Conservation (phyloP, 2,113 vertebrate species). For the Catagonus wagneri region DNA sequence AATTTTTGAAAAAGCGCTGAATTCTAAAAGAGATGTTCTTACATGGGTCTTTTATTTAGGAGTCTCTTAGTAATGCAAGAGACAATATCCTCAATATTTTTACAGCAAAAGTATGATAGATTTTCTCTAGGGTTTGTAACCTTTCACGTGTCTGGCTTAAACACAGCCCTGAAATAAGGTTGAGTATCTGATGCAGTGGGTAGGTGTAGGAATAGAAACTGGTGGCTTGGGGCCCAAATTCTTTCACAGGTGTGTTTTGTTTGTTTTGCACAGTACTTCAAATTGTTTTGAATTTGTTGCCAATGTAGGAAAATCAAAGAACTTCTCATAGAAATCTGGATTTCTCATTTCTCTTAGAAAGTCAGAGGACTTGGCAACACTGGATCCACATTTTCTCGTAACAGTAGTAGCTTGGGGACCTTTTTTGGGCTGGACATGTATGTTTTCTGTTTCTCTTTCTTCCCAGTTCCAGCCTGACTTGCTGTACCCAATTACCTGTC, state of each 20-base stretch:
- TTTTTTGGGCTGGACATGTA: neutral
- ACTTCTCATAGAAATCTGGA: neutral
- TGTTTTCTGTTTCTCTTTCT: neutral
- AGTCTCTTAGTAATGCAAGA: neutral
- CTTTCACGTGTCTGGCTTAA: neutral
- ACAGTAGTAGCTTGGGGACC: neutral
- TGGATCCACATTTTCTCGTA: neutral
- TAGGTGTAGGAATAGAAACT: slow-evolving; percentile 13
- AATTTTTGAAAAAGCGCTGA: neutral
- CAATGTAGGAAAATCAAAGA: neutral
- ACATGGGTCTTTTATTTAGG: neutral
- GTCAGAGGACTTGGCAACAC: neutral
- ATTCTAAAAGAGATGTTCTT: slow-evolving; percentile 16
- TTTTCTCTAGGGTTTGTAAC: neutral
- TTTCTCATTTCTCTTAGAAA: slow-evolving; percentile 34
- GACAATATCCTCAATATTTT: neutral
- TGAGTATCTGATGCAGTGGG: neutral
- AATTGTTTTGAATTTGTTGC: slow-evolving; percentile 37
- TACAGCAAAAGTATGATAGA: neutral
- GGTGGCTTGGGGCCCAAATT: neutral
- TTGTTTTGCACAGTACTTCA: neutral
- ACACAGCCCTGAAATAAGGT: slow-evolving; percentile 21
- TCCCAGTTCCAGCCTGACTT: neutral
- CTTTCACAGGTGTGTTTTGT: slow-evolving; percentile 20
- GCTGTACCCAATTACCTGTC: neutral